These are phyloP conservation scores for Pogonocichla stellata DNA, from an alignment of 2,113 vertebrate species.

Conservation along the genomic window DNA sequence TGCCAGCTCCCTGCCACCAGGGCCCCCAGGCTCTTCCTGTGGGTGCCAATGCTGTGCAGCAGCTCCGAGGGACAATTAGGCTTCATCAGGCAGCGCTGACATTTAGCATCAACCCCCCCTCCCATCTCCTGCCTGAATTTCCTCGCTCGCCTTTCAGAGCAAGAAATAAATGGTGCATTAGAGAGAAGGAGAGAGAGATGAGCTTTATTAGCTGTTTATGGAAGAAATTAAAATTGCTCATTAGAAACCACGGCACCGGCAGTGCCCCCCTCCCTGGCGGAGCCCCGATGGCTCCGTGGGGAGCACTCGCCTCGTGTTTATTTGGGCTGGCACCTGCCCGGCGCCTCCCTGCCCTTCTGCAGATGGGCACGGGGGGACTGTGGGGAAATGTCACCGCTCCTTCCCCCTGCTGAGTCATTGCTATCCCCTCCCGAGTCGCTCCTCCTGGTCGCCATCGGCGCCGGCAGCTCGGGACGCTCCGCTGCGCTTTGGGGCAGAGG, in stretches of 20 bases:
- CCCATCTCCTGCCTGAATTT: not conserved
- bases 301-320: not conserved
- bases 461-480: not conserved
- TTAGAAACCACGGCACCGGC: conserved; percentile 8
- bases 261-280: not conserved
- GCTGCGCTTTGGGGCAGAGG: not conserved
- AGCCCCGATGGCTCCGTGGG: not conserved
- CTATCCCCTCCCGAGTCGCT: not conserved
- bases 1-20: not conserved
- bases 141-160: conserved; percentile 23
- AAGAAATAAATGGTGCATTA: conserved; percentile 52
- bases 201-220: conserved; percentile 65
- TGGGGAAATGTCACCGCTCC: conserved; percentile 20
- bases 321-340: conserved; percentile 24
- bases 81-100: not conserved
- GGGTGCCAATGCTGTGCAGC: not conserved
- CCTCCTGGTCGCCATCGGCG: fast-evolving
- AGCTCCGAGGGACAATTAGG: not conserved
- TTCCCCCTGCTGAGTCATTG: not conserved
- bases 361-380: not conserved
- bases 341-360: conserved; percentile 19
- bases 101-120: conserved; percentile 11
- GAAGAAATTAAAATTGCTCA: conserved; percentile 59
- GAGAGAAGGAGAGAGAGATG: conserved; percentile 21
- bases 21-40: fast-evolving